Percentiles rank a stretch among this genome's conserved stretches.
Conservation (phyloP, 2,797 vertebrate genomes). For the Xenentodon cancila region DNA sequence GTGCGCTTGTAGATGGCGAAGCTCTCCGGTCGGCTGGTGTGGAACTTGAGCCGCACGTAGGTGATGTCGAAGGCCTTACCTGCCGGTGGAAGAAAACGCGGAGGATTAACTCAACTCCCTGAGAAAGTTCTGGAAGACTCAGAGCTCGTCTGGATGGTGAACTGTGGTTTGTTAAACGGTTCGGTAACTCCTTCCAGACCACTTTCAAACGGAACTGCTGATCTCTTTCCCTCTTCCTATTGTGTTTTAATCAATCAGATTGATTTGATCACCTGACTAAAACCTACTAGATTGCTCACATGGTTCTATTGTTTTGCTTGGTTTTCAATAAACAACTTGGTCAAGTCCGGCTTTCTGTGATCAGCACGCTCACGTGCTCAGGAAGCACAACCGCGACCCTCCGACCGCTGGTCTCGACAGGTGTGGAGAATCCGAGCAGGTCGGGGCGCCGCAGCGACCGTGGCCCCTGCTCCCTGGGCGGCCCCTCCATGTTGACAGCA, state of each 20-base stretch:
- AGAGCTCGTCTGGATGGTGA: no score
- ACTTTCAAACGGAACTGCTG: no score
- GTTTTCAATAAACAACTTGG: no score
- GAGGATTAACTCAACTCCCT: background rate
- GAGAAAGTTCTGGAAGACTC: background rate
- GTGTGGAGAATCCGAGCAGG: conserved; percentile 22
- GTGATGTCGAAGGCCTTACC: conserved; percentile 99
- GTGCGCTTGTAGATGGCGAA: conserved; percentile 95
- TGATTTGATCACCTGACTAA: no score
- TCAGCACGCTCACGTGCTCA: no score
- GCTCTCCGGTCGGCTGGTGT: conserved; percentile 97
- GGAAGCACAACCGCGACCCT: background rate
- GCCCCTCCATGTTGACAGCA: conserved; percentile 31
- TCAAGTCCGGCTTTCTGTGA: background rate
- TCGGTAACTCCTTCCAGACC: no score
- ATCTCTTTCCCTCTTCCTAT: no score
- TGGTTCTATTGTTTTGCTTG: no score
- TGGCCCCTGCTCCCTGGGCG: conserved; percentile 23
- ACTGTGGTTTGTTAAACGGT: no score
- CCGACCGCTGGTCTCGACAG: conserved; percentile 20
- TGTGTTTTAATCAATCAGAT: no score
- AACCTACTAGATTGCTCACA: no score
- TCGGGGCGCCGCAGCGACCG: conserved; percentile 38
- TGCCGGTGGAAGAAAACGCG: conserved; percentile 50
- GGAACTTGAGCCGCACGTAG: conserved; percentile 95